A percentile compares a stretch with the other conserved stretches of the same genome.
These are phyloP conservation scores for Bucco capensis DNA, from an alignment of 2,113 vertebrate species.

Conservation along the genomic window DNA sequence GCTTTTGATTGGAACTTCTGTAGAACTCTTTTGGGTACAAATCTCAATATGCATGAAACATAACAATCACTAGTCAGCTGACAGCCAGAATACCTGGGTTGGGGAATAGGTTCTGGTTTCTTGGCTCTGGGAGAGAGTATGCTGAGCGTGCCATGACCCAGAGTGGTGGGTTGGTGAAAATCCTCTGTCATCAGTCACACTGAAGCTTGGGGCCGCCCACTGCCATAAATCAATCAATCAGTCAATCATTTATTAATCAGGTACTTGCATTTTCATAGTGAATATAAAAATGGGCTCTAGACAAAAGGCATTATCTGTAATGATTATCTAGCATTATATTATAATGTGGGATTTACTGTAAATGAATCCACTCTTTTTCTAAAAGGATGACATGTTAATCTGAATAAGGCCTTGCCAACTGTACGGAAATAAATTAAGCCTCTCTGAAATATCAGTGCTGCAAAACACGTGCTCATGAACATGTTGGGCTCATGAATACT, in stretches of 20 bases:
- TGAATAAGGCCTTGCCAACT: neutral
- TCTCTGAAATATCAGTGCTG: neutral
- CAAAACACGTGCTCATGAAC: neutral
- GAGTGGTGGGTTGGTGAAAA: slow-evolving; percentile 72
- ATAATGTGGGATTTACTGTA: neutral
- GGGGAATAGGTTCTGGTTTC: slow-evolving; percentile 74
- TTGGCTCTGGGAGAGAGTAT: slow-evolving; percentile 71
- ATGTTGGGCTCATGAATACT: neutral
- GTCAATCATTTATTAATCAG: slow-evolving; percentile 68
- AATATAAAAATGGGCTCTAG: slow-evolving; percentile 52
- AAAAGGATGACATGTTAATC: neutral
- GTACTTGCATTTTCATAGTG: slow-evolving; percentile 56
- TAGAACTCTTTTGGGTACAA: neutral
- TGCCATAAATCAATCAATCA: slow-evolving; percentile 76
- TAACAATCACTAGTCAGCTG: slow-evolving; percentile 61
- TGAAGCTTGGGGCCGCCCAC: slow-evolving; percentile 74
- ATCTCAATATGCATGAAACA: slow-evolving; percentile 46
- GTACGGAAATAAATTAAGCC: neutral
- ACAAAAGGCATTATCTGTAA: slow-evolving; percentile 37
- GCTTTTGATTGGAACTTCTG: neutral
- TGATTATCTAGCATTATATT: neutral
- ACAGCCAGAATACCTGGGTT: slow-evolving; percentile 74
- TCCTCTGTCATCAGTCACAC: slow-evolving; percentile 75
- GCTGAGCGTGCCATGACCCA: slow-evolving; percentile 72
- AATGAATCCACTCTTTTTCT: neutral